A percentile compares a stretch with the other conserved stretches of the same genome.
phyloP scores from a whole-genome alignment of 2,797 vertebrate species.

The Xiphorhynchus erythropygius region DNA sequence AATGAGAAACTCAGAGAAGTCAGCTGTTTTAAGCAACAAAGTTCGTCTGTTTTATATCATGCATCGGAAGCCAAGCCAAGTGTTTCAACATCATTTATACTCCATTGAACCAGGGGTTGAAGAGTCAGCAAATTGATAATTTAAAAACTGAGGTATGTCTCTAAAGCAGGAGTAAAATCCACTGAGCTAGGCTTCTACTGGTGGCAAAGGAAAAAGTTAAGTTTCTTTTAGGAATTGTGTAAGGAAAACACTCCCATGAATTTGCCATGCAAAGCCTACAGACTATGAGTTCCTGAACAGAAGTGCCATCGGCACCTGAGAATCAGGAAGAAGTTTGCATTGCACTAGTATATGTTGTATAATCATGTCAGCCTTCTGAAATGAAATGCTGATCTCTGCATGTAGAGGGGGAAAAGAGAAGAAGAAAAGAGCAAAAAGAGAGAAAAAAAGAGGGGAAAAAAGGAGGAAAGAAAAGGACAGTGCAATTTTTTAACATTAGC shows the following conservation, averaged over 20 bases:
- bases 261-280: not conserved
- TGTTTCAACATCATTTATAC: not conserved
- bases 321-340: not conserved
- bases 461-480: not conserved
- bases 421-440: not conserved
- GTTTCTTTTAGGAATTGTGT: not conserved
- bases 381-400: not conserved
- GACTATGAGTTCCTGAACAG: not conserved
- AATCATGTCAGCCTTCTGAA: not conserved
- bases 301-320: not conserved
- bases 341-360: not conserved
- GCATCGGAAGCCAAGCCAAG: not conserved
- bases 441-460: fast-evolving
- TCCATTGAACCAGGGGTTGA: not conserved
- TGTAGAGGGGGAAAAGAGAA: not conserved
- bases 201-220: not conserved
- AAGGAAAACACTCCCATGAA: not conserved
- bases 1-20: not conserved
- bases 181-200: not conserved
- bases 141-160: not conserved
- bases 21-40: not conserved
- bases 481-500: not conserved
- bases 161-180: not conserved
- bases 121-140: not conserved
- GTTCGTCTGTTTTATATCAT: not conserved